phyloP scores from a whole-genome alignment of 2,888 invertebrate genomes.

The Drosophila pseudotakahashii region DNA sequence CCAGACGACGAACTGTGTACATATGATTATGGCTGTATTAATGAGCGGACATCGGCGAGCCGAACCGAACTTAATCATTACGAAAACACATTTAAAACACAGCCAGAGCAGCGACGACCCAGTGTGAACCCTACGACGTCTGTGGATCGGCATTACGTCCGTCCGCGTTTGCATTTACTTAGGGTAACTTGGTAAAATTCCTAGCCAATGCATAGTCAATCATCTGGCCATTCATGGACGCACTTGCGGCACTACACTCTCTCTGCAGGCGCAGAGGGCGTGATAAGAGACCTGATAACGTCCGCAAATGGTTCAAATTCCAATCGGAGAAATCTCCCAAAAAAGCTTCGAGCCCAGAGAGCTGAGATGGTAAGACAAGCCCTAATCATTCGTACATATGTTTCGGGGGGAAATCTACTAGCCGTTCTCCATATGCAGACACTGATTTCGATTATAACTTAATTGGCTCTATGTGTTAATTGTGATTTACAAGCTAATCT shows the following conservation, averaged over 20 bases:
- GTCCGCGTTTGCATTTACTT: conserved; percentile 27
- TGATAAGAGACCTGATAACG: conserved; percentile 34
- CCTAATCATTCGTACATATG: background rate
- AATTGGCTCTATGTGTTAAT: background rate
- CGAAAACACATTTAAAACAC: conserved; percentile 69
- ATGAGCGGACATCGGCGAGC: conserved; percentile 72
- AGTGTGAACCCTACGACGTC: conserved; percentile 45
- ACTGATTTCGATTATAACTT: conserved; percentile 18
- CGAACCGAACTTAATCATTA: conserved; percentile 64
- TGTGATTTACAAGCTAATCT: conserved; percentile 8
- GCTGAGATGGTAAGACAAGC: conserved; percentile 1
- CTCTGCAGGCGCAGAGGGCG: conserved; percentile 30
- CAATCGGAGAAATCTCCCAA: conserved; percentile 15
- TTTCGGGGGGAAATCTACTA: background rate
- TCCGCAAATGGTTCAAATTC: conserved; percentile 22
- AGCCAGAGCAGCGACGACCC: conserved; percentile 45
- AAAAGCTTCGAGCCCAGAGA: conserved; percentile 11
- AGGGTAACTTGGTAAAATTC: conserved; percentile 31
- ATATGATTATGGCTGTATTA: conserved; percentile 54
- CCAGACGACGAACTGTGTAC: conserved; percentile 19
- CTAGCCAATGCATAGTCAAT: conserved; percentile 33
- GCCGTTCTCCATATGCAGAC: conserved; percentile 4
- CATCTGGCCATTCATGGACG: conserved; percentile 17
- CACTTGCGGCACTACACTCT: conserved; percentile 18
- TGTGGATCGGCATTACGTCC: conserved; percentile 29